These are phyloP conservation scores for Drosophila nigromelanica DNA, from an alignment of 1,140 invertebrate species.

Conservation along the genomic window DNA sequence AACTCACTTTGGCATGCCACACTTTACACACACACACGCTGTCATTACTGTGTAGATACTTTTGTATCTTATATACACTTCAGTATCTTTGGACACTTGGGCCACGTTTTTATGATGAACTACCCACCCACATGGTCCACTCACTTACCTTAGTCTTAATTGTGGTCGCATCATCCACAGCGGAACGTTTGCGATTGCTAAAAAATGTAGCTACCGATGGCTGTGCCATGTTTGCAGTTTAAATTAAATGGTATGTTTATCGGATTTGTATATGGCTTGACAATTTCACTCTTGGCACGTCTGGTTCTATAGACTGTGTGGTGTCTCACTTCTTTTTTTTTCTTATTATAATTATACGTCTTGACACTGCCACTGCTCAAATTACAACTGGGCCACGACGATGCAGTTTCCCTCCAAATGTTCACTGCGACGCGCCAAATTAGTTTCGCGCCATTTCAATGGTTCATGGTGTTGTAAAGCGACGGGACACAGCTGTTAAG, in stretches of 20 bases:
- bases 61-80: constrained; percentile 33
- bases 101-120: constrained; percentile 26
- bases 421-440: constrained; percentile 63
- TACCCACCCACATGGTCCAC: constrained; percentile 63
- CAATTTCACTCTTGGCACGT: constrained; percentile 61
- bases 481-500: constrained; percentile 42
- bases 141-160: constrained; percentile 86
- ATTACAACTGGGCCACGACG: constrained; percentile 75
- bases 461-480: constrained; percentile 36
- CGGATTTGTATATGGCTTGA: constrained; percentile 31
- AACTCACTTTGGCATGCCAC: constrained; percentile 4
- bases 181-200: constrained; percentile 88
- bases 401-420: constrained; percentile 73
- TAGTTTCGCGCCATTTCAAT: constrained; percentile 35
- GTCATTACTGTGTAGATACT: constrained; percentile 26
- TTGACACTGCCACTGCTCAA: constrained; percentile 63
- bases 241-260: constrained; percentile 32
- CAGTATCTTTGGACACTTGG: constrained; percentile 1
- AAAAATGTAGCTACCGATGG: constrained; percentile 89
- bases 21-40: constrained; percentile 16
- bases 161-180: constrained; percentile 86
- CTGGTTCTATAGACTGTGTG: constrained; percentile 11
- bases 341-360: constrained; percentile 46
- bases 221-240: constrained; percentile 86
- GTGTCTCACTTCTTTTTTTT: constrained; percentile 23